Conservation (phyloP, 2,113 vertebrate genomes). For the Meleagris gallopavo region DNA sequence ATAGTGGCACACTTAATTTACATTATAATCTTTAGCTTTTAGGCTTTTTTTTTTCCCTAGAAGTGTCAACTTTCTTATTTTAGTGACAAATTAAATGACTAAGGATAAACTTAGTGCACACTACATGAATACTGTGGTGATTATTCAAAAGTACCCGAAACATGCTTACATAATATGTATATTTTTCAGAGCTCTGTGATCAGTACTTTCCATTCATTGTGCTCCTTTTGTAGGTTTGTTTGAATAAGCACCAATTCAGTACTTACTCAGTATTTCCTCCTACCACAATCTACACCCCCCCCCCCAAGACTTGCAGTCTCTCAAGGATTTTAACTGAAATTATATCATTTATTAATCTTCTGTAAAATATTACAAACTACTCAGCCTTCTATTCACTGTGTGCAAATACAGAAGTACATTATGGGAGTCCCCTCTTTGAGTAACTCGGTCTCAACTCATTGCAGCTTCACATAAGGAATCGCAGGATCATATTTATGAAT, state of each 20-base stretch:
- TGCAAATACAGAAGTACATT: not conserved
- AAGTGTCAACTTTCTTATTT: not conserved
- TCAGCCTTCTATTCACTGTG: not conserved
- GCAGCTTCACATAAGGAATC: not conserved
- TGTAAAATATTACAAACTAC: not conserved
- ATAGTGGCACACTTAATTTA: not conserved
- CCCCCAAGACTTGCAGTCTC: fast-evolving
- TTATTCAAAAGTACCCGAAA: not conserved
- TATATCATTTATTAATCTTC: not conserved
- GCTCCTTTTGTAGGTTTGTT: not conserved
- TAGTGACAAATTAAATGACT: not conserved
- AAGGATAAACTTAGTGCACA: not conserved
- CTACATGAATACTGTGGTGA: not conserved
- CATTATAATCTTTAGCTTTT: not conserved
- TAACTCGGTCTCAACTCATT: not conserved
- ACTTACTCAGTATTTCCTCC: not conserved
- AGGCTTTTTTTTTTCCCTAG: not conserved
- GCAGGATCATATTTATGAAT: not conserved
- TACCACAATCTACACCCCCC: no score
- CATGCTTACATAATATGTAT: not conserved
- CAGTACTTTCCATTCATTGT: not conserved
- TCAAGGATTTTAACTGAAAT: not conserved
- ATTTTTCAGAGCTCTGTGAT: not conserved
- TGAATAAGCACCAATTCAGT: not conserved
- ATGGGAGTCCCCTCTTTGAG: not conserved